These are phyloP conservation scores for Artibeus lituratus DNA, from an alignment of 2,797 vertebrate species.

Conservation along the genomic window DNA sequence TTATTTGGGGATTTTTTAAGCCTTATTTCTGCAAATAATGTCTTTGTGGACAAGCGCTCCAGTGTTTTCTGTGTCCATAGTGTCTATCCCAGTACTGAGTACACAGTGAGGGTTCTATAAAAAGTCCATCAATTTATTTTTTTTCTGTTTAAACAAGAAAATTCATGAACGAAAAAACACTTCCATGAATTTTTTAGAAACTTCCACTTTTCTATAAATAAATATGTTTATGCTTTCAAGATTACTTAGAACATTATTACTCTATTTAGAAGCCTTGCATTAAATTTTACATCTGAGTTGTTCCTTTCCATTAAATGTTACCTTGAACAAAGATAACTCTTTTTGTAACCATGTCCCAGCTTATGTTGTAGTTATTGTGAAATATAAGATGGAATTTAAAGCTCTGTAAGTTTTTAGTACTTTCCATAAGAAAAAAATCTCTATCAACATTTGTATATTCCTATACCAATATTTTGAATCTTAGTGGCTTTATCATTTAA, in stretches of 20 bases:
- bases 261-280: neutral
- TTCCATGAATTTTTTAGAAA: neutral
- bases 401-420: neutral
- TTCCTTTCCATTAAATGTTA: slow-evolving; percentile 57
- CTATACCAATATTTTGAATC: neutral
- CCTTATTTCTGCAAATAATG: neutral
- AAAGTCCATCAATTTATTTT: neutral
- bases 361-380: slow-evolving; percentile 17
- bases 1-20: neutral
- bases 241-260: neutral
- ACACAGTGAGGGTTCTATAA: neutral
- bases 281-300: slow-evolving; percentile 27
- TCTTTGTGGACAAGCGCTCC: neutral
- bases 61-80: neutral
- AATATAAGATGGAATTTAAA: slow-evolving; percentile 42
- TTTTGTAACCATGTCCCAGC: slow-evolving; percentile 27
- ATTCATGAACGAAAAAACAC: slow-evolving; percentile 19
- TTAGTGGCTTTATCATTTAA: neutral
- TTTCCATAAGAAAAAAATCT: slow-evolving; percentile 8
- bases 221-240: slow-evolving; percentile 19
- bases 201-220: slow-evolving; percentile 17
- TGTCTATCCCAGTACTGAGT: neutral
- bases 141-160: slow-evolving; percentile 16
- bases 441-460: neutral
- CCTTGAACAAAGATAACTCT: slow-evolving; percentile 12